Conservation (phyloP, 2,797 vertebrate genomes). For the Amniataba percoides region DNA sequence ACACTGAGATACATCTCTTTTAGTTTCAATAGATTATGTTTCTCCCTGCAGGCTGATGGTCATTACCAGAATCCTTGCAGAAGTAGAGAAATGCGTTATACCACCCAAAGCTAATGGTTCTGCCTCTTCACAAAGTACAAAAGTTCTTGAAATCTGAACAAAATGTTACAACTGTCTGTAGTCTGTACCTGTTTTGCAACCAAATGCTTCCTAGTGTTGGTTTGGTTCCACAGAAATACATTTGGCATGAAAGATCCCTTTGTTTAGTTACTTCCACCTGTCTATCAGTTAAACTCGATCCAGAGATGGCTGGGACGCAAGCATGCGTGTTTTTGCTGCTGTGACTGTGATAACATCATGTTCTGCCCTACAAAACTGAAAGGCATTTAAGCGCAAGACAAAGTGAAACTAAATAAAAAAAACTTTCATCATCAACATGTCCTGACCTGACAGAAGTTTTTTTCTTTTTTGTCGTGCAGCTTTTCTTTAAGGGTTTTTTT, state of each 20-base stretch:
- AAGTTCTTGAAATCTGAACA: not conserved
- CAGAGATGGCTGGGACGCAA: not conserved
- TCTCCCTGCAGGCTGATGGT: not conserved
- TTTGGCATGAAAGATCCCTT: not conserved
- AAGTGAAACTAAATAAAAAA: not conserved
- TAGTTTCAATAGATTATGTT: not conserved
- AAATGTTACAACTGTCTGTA: not conserved
- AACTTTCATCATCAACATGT: not conserved
- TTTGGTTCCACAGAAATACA: constrained; percentile 15
- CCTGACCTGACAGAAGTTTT: not conserved
- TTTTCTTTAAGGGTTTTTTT: not conserved
- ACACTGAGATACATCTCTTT: not conserved
- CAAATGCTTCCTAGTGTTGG: not conserved
- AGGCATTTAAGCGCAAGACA: too few species aligned
- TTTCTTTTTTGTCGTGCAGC: not conserved
- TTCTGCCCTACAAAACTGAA: not conserved
- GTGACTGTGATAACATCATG: not conserved
- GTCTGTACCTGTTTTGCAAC: not conserved
- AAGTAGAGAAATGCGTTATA: not conserved
- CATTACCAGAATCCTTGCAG: not conserved
- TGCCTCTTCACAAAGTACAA: not conserved
- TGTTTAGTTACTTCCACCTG: not conserved
- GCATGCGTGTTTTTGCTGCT: not conserved
- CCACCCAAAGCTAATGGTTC: not conserved
- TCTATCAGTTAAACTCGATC: not conserved